phyloP scores from a whole-genome alignment of 2,888 invertebrate species.

The Leptinotarsa haldemani region DNA sequence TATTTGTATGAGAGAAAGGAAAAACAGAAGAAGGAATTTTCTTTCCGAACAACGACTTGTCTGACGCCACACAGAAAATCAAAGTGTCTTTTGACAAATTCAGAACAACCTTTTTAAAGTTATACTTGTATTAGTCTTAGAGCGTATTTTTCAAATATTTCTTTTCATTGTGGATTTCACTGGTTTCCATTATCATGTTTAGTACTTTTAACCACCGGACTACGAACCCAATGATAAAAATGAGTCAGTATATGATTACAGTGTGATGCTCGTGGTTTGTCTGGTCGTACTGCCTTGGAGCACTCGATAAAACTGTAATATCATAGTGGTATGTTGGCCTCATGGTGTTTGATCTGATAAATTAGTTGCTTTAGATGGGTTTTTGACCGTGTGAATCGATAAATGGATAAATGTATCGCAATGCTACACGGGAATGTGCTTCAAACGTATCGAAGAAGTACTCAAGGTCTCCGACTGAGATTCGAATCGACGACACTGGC shows the following conservation, averaged over 20 bases:
- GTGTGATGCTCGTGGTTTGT: slow-evolving; percentile 48
- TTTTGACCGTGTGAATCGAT: slow-evolving; percentile 66
- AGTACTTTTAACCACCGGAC: neutral
- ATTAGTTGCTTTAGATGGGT: slow-evolving; percentile 62
- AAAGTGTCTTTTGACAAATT: too few species aligned
- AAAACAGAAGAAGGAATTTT: too few species aligned
- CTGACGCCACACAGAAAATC: too few species aligned
- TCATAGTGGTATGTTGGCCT: slow-evolving; percentile 58
- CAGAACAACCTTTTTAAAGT: too few species aligned
- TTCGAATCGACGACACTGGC: slow-evolving; percentile 42
- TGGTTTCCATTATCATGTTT: too few species aligned
- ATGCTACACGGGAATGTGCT: slow-evolving; percentile 49
- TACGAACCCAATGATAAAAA: slow-evolving; percentile 51
- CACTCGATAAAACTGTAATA: slow-evolving; percentile 57
- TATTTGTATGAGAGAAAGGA: too few species aligned
- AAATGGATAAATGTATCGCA: slow-evolving; percentile 57
- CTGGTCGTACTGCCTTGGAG: slow-evolving; percentile 44
- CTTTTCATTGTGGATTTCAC: too few species aligned
- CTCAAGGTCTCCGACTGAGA: slow-evolving; percentile 48
- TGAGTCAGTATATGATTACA: slow-evolving; percentile 58
- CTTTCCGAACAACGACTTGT: too few species aligned
- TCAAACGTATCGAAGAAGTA: slow-evolving; percentile 48
- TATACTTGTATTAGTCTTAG: too few species aligned
- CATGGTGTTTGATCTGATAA: slow-evolving; percentile 64
- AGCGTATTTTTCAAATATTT: too few species aligned